Evolutionary conservation across 2,113 vertebrate genomes (phyloP).

Genomic region (Glareola pratincola): DNA sequence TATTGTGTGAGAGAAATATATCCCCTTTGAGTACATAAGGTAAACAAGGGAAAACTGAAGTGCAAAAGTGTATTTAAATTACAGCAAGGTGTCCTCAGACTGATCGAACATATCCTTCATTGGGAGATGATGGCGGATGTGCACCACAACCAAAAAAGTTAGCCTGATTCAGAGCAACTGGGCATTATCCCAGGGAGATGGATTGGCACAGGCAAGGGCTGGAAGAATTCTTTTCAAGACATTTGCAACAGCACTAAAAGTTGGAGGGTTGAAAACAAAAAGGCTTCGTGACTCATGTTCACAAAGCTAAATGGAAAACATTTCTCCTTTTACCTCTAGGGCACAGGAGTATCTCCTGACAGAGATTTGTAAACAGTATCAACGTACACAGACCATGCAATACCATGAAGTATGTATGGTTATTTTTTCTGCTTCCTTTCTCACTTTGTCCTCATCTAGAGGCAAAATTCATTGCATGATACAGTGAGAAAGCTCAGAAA

Average conservation of each 20-base stretch:
- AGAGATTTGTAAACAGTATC: not conserved
- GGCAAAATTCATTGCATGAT: not conserved
- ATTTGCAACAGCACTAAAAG: not conserved
- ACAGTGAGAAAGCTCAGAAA: not conserved
- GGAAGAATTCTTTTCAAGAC: not conserved
- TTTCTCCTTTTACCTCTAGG: not conserved
- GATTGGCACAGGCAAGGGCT: not conserved
- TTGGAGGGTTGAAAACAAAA: not conserved
- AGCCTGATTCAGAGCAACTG: not conserved
- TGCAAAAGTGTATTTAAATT: not conserved
- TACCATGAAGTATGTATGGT: not conserved
- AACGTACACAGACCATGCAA: not conserved
- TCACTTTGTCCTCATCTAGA: slow-evolving; percentile 7
- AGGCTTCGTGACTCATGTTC: not conserved
- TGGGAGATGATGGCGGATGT: not conserved
- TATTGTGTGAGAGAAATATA: not conserved
- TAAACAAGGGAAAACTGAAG: not conserved
- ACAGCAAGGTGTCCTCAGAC: not conserved
- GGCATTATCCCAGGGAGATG: not conserved
- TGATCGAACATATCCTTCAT: not conserved
- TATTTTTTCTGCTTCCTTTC: not conserved
- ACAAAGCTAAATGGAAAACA: not conserved
- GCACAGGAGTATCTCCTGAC: not conserved
- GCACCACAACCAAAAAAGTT: not conserved
- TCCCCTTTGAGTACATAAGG: not conserved